These are phyloP conservation scores for Scyliorhinus canicula DNA, from an alignment of 2,797 vertebrate genomes.

Conservation along the genomic window DNA sequence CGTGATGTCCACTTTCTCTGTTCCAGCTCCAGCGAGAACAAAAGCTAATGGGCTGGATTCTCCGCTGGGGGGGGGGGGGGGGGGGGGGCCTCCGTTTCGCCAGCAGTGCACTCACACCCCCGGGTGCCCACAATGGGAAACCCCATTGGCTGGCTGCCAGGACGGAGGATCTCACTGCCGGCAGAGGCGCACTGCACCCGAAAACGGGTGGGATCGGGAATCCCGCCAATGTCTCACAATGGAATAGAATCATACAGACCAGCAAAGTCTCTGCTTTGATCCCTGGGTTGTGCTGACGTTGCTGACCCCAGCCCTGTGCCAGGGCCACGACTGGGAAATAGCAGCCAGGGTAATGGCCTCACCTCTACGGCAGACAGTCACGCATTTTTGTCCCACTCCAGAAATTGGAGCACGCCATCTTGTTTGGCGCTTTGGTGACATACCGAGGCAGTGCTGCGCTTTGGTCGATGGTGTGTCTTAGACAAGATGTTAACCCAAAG, in stretches of 20 bases:
- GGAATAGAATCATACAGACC: too few species aligned
- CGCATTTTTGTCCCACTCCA: neutral
- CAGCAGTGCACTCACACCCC: too few species aligned
- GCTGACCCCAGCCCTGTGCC: neutral
- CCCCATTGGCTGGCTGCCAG: too few species aligned
- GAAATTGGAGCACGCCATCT: neutral
- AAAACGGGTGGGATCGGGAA: too few species aligned
- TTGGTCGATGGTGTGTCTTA: neutral
- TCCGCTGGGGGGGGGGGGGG: too few species aligned
- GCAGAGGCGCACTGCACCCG: too few species aligned
- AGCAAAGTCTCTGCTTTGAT: neutral
- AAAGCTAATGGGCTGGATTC: neutral
- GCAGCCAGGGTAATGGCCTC: neutral
- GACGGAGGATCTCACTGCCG: too few species aligned
- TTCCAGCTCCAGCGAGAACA: neutral
- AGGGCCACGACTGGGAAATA: too few species aligned
- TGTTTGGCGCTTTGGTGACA: neutral
- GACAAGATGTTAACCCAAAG: neutral
- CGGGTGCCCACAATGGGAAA: too few species aligned
- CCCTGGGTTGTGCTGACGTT: neutral
- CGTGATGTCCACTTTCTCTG: neutral
- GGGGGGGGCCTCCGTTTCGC: too few species aligned
- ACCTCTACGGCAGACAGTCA: neutral
- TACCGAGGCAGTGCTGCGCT: too few species aligned
- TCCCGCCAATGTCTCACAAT: too few species aligned